These are phyloP conservation scores for Euclidia mi DNA, from an alignment of 2,888 invertebrate species.

Conservation along the genomic window DNA sequence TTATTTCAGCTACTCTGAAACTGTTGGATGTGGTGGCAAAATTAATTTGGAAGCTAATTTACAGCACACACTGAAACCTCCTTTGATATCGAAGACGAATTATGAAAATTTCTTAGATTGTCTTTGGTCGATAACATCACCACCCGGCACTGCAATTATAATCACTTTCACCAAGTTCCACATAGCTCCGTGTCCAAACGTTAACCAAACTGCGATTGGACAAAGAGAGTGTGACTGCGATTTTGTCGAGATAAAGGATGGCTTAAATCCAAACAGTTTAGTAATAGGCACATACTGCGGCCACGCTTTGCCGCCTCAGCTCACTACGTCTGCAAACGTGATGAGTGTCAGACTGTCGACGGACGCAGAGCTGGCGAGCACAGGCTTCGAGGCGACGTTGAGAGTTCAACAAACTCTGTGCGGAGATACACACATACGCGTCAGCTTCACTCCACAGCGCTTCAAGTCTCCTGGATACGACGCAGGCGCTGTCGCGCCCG, in stretches of 20 bases:
- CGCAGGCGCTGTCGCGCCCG: slow-evolving; percentile 68
- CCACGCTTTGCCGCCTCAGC: slow-evolving; percentile 84
- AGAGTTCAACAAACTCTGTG: slow-evolving; percentile 77
- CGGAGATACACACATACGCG: slow-evolving; percentile 62
- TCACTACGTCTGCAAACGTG: slow-evolving; percentile 90
- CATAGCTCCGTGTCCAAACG: slow-evolving; percentile 79
- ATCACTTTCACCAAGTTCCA: slow-evolving; percentile 89
- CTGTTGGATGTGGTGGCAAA: slow-evolving; percentile 92
- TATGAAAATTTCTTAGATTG: slow-evolving; percentile 90
- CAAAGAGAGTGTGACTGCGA: slow-evolving; percentile 92
- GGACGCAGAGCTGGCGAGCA: slow-evolving; percentile 83
- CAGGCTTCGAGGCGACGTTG: slow-evolving; percentile 91
- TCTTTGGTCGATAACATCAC: slow-evolving; percentile 92
- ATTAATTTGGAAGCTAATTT: slow-evolving; percentile 87
- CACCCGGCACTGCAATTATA: slow-evolving; percentile 90
- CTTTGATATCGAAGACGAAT: slow-evolving; percentile 64
- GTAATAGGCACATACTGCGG: slow-evolving; percentile 93
- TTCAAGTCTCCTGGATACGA: slow-evolving; percentile 77
- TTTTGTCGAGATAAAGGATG: slow-evolving; percentile 93
- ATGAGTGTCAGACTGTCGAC: slow-evolving; percentile 89
- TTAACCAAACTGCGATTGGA: slow-evolving; percentile 76
- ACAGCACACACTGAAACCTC: slow-evolving; percentile 77
- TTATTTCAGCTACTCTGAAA: slow-evolving; percentile 88
- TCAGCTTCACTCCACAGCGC: slow-evolving; percentile 56
- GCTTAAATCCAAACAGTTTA: slow-evolving; percentile 91